Conservation (phyloP, 2,113 vertebrate species). For the Bubo scandiacus region DNA sequence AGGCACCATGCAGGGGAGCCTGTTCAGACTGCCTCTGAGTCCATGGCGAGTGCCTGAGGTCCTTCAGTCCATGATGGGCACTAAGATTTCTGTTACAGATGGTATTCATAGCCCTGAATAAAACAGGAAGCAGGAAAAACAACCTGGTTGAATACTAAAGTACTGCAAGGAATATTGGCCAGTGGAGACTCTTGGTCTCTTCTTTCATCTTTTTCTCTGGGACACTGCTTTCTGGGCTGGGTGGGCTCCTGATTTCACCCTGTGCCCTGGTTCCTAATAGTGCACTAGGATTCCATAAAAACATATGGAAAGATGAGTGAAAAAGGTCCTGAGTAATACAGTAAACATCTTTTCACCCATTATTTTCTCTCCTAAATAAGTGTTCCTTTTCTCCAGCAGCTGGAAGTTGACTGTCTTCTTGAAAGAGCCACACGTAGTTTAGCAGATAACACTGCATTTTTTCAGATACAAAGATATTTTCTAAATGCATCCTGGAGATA, state of each 20-base stretch:
- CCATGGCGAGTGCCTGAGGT: not conserved
- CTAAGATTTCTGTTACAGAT: not conserved
- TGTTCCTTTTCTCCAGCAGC: not conserved
- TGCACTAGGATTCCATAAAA: not conserved
- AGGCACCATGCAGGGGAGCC: not conserved
- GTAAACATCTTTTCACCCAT: not conserved
- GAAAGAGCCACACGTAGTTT: not conserved
- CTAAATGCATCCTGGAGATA: not conserved
- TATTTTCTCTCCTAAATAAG: not conserved
- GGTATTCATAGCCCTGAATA: not conserved
- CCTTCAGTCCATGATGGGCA: not conserved
- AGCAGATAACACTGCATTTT: not conserved
- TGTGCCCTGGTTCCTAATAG: not conserved
- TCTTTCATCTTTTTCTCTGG: not conserved
- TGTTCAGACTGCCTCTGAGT: not conserved
- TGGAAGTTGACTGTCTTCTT: rapidly evolving
- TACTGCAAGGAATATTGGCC: not conserved
- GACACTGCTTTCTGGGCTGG: not conserved
- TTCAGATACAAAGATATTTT: not conserved
- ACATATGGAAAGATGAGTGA: not conserved
- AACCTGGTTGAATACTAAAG: not conserved
- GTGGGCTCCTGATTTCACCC: not conserved
- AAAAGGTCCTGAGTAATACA: not conserved
- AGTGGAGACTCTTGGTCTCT: not conserved
- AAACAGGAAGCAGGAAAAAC: not conserved